A percentile compares a stretch with the other conserved stretches of the same genome.
phyloP scores from a whole-genome alignment of 2,888 invertebrate genomes.

The Cosmopolites sordidus region DNA sequence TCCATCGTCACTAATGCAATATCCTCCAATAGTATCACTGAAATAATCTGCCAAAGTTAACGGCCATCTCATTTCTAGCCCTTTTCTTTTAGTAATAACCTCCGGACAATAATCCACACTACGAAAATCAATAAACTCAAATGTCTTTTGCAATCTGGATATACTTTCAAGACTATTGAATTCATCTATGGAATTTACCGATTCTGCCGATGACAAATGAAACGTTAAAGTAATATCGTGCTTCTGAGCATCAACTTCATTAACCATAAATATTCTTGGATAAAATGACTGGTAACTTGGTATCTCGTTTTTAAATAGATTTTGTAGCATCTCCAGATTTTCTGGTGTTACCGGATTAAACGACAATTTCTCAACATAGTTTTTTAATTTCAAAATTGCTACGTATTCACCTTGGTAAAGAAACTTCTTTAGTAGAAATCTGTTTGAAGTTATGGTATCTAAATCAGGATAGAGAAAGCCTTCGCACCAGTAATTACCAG shows the following conservation, averaged over 20 bases:
- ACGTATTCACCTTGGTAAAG: slow-evolving; percentile 31
- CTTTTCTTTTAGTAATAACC: slow-evolving; percentile 5
- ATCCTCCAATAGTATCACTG: slow-evolving; percentile 25
- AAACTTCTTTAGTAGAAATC: neutral
- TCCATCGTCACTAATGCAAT: slow-evolving; percentile 55
- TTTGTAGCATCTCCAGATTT: slow-evolving; percentile 25
- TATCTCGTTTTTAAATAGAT: slow-evolving; percentile 22
- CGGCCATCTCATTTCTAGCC: slow-evolving; percentile 29
- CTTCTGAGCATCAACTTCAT: slow-evolving; percentile 27
- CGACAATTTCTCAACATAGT: slow-evolving; percentile 21
- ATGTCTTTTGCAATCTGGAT: slow-evolving; percentile 8
- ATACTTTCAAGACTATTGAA: slow-evolving; percentile 11
- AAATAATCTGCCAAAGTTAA: slow-evolving; percentile 10
- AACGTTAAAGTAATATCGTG: slow-evolving; percentile 30
- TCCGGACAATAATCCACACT: slow-evolving; percentile 28
- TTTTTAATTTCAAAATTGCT: slow-evolving; percentile 25
- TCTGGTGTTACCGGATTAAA: slow-evolving; percentile 27
- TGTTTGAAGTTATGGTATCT: slow-evolving; percentile 24
- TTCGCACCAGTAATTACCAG: slow-evolving; percentile 39
- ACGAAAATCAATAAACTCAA: slow-evolving; percentile 25
- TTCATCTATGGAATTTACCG: slow-evolving; percentile 9
- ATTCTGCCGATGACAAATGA: slow-evolving; percentile 27
- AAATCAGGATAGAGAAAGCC: slow-evolving; percentile 33
- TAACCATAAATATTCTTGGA: slow-evolving; percentile 33
- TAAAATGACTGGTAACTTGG: slow-evolving; percentile 19